Evolutionary conservation across 1,140 invertebrate species (phyloP), one percentile per base, ranked within the genome.

Genomic region (Eurytemora carolleeae): DNA sequence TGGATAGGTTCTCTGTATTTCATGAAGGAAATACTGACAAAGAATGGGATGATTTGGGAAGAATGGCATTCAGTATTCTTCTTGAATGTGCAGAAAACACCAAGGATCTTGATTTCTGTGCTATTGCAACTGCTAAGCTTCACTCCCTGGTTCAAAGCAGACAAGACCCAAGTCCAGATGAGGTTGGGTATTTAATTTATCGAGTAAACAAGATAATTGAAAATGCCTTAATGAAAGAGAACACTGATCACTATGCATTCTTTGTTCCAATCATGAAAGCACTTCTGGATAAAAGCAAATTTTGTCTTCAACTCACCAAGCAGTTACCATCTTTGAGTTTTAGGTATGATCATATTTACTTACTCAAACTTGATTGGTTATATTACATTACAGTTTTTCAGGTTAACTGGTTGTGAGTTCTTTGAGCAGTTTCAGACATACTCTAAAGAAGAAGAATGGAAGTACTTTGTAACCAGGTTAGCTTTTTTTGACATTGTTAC

Each of bases 251-350:
- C 62, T 80, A 81, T 67, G 77, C 78, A 2, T 82, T 80, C 66
- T 63, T 82, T 1, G 76, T 81, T 66, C 79, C 79, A 2, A 78
- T 82, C 21, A 72, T 82, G 71, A 79, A 80, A 69, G 77, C 79
- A 0, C 65, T 82, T 15, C 69, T 82, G 22, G 79, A 80, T 56
- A 80, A 80, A 68, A 73, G 74, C 21, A 70, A 72, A 24, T 66
- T 68, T 16, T 68, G 75, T 2, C 71, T 81, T 26, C 74, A 75
- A 63, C 70, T 80, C 63, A 68, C 73, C 23, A 67, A 71, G 1
- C 71, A 77, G 18, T 66, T 81, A 12, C 78, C 79, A 0, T 73
- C 75, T 66, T 66, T 81, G 17, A 77, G 78, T 0, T 70, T 72
- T 7, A n/a, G n/a, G n/a, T n/a, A n/a, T n/a, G n/a, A n/a, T n/a